These are phyloP conservation scores for Rhynchomys soricoides DNA, from an alignment of 2,113 vertebrate species.

Conservation along the genomic window DNA sequence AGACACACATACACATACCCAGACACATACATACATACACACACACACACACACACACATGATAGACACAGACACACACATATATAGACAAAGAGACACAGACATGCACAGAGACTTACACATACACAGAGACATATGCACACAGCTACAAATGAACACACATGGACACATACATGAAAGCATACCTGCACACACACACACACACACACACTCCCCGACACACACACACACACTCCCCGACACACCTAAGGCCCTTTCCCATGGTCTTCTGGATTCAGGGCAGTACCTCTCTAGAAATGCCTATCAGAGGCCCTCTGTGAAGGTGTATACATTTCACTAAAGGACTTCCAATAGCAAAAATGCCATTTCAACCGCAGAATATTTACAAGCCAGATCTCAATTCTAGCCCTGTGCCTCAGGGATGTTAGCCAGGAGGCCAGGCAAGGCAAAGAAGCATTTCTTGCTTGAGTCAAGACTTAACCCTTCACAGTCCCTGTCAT, in stretches of 20 bases:
- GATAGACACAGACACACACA: neutral
- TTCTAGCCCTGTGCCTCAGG: slow-evolving; percentile 16
- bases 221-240: neutral
- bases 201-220: neutral
- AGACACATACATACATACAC: neutral
- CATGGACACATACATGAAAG: neutral
- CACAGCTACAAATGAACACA: neutral
- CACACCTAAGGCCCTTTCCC: slow-evolving; percentile 9
- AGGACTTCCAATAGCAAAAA: slow-evolving; percentile 48
- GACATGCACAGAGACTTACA: neutral
- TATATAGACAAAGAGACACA: neutral
- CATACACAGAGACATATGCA: neutral
- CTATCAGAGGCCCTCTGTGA: slow-evolving; percentile 26
- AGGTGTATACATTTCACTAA: neutral
- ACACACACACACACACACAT: neutral
- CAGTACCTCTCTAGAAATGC: neutral
- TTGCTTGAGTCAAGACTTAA: slow-evolving; percentile 48
- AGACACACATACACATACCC: neutral
- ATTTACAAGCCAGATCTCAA: slow-evolving; percentile 40
- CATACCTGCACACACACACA: neutral
- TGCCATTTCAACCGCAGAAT: slow-evolving; percentile 42
- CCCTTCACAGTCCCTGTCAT: neutral
- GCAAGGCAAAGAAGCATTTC: neutral
- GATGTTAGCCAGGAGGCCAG: slow-evolving; percentile 6
- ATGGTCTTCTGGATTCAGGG: slow-evolving; percentile 46